Evolutionary conservation across 2,113 vertebrate genomes (phyloP), one percentile per base, ranked within the genome.

Genomic region (Aptenodytes patagonicus): DNA sequence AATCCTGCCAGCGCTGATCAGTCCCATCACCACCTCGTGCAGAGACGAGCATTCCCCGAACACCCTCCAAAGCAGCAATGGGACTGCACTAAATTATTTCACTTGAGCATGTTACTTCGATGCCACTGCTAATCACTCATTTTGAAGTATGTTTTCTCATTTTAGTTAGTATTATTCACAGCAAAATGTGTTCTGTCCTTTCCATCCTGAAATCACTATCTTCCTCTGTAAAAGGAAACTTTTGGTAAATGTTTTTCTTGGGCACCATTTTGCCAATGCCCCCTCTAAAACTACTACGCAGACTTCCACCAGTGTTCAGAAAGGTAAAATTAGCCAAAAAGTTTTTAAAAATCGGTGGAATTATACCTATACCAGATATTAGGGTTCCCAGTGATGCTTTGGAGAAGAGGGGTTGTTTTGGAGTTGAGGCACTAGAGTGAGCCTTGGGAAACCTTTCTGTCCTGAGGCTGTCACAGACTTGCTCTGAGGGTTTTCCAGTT

Each of bases 1-100:
- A 62, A 62, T 58, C 20, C 31, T 80, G 36, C 31, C 13, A 29
- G 19, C 0, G 0, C 22, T 61, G 34, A 28, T 88, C 52, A 68
- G 5, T 64, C 31, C 47, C n/a, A 55, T 75, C 24, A 34, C 20
- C 18, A 60, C 31, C 29, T 85, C 1, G 3, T 2, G 1, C 14
- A 36, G 26, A 18, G 26, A n/a, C 0, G 1, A 52, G 13, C 34
- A 13, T 86, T 72, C 29, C 1, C 2, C 12, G 61, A 31, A 54
- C 57, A 5, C 2, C 10, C 34, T 58, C 25, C 0, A 3, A 34
- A 9, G 13, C 31, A 90, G 52, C 42, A 65, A 6, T 11, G 47
- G 36, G 12, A 58, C 44, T 57, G 7, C 0, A 3, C 9, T n/a
- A 8, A 64, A 54, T 81, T 65, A 61, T 46, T 89, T 70, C 46